These are phyloP conservation scores for Drosophila novamexicana DNA, from an alignment of 1,140 invertebrate species.

Conservation along the genomic window DNA sequence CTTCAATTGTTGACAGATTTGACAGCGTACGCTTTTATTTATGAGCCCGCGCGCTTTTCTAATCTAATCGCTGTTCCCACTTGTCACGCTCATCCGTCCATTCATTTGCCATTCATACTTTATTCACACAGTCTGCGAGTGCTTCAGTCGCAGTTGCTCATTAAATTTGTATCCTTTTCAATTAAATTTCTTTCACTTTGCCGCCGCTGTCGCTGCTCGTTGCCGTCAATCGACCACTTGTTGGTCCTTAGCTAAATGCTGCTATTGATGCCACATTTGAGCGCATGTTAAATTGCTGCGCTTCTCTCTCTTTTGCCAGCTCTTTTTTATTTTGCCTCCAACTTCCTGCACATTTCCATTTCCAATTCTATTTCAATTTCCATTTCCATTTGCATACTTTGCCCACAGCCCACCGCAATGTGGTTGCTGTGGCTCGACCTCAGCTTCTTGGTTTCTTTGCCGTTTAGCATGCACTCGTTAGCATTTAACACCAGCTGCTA, in stretches of 20 bases:
- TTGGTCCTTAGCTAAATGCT: conserved; percentile 7
- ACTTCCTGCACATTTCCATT: too few species aligned
- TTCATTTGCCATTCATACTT: conserved; percentile 30
- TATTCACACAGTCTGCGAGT: conserved; percentile 1
- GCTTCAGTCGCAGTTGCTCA: not conserved
- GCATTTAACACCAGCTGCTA: conserved; percentile 2
- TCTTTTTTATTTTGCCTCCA: not conserved
- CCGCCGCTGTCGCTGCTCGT: not conserved
- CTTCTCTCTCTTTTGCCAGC: not conserved
- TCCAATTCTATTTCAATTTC: not conserved
- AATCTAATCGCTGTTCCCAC: conserved; percentile 40
- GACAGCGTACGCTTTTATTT: conserved; percentile 17
- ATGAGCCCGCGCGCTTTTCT: conserved; percentile 9
- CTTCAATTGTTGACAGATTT: not conserved
- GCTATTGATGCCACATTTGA: conserved; percentile 11
- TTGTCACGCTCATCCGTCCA: conserved; percentile 31
- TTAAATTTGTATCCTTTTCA: conserved; percentile 30
- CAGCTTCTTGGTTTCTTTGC: conserved; percentile 10
- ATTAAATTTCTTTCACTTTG: not conserved
- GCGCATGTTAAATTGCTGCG: conserved; percentile 15
- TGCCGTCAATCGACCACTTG: conserved; percentile 26
- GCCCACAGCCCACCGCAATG: too few species aligned
- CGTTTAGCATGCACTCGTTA: not conserved
- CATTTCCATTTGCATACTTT: not conserved
- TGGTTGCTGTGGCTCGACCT: not conserved